Percentiles rank a stretch among this genome's conserved stretches.
phyloP scores from a whole-genome alignment of 2,888 invertebrate species.

The Leptinotarsa juncta region DNA sequence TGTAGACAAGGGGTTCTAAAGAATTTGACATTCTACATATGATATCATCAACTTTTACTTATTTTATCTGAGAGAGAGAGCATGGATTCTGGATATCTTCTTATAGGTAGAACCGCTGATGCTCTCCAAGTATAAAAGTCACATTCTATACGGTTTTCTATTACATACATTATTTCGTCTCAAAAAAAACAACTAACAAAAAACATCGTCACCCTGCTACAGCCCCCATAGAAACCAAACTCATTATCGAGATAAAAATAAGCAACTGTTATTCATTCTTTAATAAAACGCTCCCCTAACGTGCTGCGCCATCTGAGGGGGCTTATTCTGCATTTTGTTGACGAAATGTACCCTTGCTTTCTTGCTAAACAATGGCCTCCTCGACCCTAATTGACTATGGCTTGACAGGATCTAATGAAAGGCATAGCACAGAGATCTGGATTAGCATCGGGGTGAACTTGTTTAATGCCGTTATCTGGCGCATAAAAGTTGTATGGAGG shows the following conservation, averaged over 20 bases:
- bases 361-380: conserved; percentile 34
- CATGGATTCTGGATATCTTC: too few relatives aligned
- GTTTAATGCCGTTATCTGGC: conserved; percentile 16
- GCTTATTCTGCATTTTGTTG: conserved; percentile 38
- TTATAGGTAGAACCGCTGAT: too few relatives aligned
- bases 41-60: too few relatives aligned
- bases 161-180: neutral
- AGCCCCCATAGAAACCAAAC: neutral
- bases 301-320: conserved; percentile 20
- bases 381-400: conserved; percentile 41
- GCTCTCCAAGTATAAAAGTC: too few relatives aligned
- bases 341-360: conserved; percentile 34
- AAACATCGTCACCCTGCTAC: neutral
- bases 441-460: conserved; percentile 11
- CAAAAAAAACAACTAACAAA: neutral
- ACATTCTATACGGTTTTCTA: too few relatives aligned
- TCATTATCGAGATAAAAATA: conserved; percentile 15
- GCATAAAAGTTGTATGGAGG: neutral
- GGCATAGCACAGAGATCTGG: conserved; percentile 12
- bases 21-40: too few relatives aligned
- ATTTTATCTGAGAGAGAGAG: too few relatives aligned
- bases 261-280: conserved; percentile 29
- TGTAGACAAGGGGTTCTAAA: too few relatives aligned
- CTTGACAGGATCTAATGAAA: conserved; percentile 25
- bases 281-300: conserved; percentile 21